Conservation (phyloP, 53 echinoderm and acorn worm genomes). For the Stichopus horrens region DNA sequence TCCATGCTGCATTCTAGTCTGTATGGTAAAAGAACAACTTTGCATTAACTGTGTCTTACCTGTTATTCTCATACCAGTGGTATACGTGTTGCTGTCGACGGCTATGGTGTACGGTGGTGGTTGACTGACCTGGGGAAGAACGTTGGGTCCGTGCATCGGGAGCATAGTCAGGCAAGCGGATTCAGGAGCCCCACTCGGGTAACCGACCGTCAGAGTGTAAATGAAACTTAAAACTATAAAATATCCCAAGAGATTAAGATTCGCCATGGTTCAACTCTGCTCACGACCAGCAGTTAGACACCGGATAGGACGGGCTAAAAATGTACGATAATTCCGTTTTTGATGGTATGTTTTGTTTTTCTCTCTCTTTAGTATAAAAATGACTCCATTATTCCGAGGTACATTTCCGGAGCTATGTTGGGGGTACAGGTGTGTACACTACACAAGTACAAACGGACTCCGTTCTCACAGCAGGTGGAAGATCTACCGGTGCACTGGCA, state of each 20-base stretch:
- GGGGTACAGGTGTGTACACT: background rate
- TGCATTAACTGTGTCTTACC: background rate
- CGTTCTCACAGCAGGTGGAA: no score
- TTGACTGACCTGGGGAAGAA: background rate
- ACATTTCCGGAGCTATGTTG: background rate
- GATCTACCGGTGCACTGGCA: no score
- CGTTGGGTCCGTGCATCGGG: background rate
- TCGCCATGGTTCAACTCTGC: background rate
- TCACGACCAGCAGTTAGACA: background rate
- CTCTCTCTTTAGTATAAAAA: background rate
- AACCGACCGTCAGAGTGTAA: background rate
- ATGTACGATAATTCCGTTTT: background rate
- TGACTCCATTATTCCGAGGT: conserved; percentile 2
- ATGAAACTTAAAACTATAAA: background rate
- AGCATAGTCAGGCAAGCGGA: conserved; percentile 10
- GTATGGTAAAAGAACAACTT: background rate
- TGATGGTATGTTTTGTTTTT: background rate
- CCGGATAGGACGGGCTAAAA: background rate
- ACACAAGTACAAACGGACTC: no score
- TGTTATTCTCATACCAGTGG: conserved; percentile 6
- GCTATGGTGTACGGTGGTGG: background rate
- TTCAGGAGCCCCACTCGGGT: conserved; percentile 23
- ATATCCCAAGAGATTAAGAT: background rate
- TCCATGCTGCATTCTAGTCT: no score
- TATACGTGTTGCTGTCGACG: background rate